A percentile compares a stretch with the other conserved stretches of the same genome.
Evolutionary conservation across 2,888 invertebrate genomes (phyloP).

Genomic region (Diploptera punctata): DNA sequence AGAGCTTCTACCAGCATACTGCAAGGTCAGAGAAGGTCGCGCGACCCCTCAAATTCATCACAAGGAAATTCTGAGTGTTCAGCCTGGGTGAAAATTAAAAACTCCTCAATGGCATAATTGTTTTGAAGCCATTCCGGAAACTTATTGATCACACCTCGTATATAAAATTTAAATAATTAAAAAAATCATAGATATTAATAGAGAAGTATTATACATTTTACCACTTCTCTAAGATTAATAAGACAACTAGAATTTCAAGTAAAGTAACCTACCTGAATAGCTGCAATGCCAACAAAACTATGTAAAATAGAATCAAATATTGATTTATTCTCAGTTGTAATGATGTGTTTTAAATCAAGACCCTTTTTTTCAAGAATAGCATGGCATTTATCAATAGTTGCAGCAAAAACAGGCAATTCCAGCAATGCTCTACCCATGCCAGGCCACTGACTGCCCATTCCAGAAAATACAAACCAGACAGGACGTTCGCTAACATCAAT

Average conservation of each 20-base stretch:
- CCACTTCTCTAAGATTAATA: constrained; percentile 44
- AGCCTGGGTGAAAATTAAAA: too few species aligned
- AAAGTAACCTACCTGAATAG: constrained; percentile 57
- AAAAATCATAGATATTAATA: background rate
- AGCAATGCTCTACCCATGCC: constrained; percentile 73
- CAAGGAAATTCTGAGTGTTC: too few species aligned
- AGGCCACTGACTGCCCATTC: constrained; percentile 79
- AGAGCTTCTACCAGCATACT: too few species aligned
- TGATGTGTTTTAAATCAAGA: constrained; percentile 66
- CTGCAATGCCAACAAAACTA: constrained; percentile 78
- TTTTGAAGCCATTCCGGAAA: too few species aligned
- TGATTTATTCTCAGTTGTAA: constrained; percentile 65
- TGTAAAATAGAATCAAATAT: constrained; percentile 70
- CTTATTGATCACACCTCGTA: too few species aligned
- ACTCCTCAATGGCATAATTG: too few species aligned
- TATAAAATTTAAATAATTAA: background rate
- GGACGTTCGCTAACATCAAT: constrained; percentile 51
- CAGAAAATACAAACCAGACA: constrained; percentile 73
- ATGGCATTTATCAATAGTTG: constrained; percentile 66
- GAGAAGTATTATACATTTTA: background rate
- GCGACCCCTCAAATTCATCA: too few species aligned
- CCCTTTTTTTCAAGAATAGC: constrained; percentile 64
- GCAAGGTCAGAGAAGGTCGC: too few species aligned
- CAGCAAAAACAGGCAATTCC: constrained; percentile 68
- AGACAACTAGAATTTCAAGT: too few species aligned